phyloP scores from a whole-genome alignment of 2,113 vertebrate genomes.

The Neodon shergylaensis region DNA sequence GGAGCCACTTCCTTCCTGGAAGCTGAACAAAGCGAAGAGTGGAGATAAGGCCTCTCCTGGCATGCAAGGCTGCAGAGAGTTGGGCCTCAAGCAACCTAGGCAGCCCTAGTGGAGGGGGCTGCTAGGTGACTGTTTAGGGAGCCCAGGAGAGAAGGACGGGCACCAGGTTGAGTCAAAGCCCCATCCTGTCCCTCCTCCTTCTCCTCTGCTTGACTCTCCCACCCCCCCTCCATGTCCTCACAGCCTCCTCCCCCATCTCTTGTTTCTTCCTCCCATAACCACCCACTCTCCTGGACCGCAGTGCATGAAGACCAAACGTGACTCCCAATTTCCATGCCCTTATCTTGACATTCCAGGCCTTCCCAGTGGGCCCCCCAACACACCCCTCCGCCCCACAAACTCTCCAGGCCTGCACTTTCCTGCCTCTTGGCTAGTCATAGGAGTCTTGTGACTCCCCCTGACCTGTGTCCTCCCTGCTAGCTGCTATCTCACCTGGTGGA shows the following conservation, averaged over 20 bases:
- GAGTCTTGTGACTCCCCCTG: neutral
- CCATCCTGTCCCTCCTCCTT: neutral
- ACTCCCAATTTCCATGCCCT: neutral
- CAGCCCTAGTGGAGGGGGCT: neutral
- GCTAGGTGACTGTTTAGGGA: neutral
- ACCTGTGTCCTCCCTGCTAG: neutral
- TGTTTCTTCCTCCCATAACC: neutral
- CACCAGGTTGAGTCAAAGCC: neutral
- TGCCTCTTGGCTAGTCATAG: neutral
- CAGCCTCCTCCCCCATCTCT: neutral
- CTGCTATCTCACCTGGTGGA: neutral
- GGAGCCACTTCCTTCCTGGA: slow-evolving; percentile 70
- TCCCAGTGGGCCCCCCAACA: slow-evolving; percentile 13
- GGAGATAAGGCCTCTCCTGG: neutral
- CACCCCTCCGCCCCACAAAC: neutral
- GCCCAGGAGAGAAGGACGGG: neutral
- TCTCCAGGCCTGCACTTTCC: neutral
- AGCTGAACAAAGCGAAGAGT: slow-evolving; percentile 56
- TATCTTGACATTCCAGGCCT: slow-evolving; percentile 54
- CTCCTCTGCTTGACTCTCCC: neutral
- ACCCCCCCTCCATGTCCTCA: neutral
- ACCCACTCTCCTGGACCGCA: neutral
- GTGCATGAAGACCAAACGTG: neutral
- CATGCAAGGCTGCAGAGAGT: neutral
- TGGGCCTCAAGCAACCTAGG: neutral